Percentiles rank a stretch among this genome's conserved stretches.
Evolutionary conservation across 2,888 invertebrate genomes (phyloP).

Genomic region (Acanthosepion esculentum): DNA sequence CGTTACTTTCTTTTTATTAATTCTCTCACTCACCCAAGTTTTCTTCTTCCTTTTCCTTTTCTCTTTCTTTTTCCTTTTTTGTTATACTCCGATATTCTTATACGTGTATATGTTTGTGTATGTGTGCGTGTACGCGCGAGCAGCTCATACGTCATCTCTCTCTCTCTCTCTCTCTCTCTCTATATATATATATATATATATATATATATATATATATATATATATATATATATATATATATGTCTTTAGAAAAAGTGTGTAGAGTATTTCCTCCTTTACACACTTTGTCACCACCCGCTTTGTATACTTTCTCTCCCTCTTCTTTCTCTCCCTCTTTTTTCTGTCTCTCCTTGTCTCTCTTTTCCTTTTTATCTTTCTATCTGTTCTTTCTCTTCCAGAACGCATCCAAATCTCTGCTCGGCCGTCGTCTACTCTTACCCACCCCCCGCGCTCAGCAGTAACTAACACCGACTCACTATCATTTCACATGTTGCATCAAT

Average conservation of each 20-base stretch:
- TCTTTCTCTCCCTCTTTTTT: neutral
- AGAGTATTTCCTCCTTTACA: neutral
- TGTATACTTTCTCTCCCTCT: neutral
- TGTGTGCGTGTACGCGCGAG: no score
- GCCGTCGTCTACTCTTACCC: neutral
- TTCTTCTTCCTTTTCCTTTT: no score
- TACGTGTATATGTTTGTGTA: no score
- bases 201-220: neutral
- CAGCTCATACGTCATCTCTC: no score
- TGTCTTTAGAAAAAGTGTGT: neutral
- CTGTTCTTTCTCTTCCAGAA: neutral
- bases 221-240: neutral
- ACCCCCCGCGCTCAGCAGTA: neutral
- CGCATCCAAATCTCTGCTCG: neutral
- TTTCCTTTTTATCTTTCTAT: neutral
- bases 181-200: neutral
- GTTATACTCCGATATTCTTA: no score
- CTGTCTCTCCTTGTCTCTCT: neutral
- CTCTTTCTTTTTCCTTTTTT: no score
- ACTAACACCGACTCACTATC: constrained; percentile 33
- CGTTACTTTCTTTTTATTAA: no score
- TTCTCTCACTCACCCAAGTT: no score
- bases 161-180: neutral
- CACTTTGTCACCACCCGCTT: neutral
- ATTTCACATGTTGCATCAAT: constrained; percentile 33